Evolutionary conservation across 2,888 invertebrate genomes (phyloP).

Genomic region (Dryomyza anilis): DNA sequence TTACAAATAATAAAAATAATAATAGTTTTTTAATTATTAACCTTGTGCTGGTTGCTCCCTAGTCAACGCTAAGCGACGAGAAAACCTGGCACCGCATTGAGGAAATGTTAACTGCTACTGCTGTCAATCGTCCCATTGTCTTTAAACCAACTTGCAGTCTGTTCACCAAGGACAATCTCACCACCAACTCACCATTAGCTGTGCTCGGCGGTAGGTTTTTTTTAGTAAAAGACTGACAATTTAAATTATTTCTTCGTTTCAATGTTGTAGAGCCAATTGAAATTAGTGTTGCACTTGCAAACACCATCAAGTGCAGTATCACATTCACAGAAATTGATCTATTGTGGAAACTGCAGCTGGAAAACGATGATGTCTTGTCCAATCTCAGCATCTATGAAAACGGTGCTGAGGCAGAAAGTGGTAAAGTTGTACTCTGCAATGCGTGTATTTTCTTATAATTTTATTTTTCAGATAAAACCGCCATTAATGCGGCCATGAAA

Average conservation of each 20-base stretch:
- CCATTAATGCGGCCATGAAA: constrained; percentile 53
- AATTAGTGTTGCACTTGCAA: constrained; percentile 64
- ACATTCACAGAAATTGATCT: constrained; percentile 56
- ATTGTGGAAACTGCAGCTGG: constrained; percentile 58
- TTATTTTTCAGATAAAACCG: constrained; percentile 47
- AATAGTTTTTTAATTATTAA: neutral
- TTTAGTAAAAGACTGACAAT: constrained; percentile 29
- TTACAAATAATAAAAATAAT: neutral
- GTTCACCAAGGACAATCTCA: constrained; percentile 72
- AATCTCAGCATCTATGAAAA: constrained; percentile 59
- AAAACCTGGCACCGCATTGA: constrained; percentile 75
- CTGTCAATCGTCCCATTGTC: constrained; percentile 71
- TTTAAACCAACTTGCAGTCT: constrained; percentile 80
- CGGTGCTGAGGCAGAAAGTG: constrained; percentile 44
- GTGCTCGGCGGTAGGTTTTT: constrained; percentile 69
- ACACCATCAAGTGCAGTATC: constrained; percentile 68
- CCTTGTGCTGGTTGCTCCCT: too few species aligned
- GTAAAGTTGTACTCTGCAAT: too few species aligned
- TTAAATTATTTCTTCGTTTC: constrained; percentile 1
- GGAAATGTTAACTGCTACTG: constrained; percentile 75
- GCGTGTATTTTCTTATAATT: too few species aligned
- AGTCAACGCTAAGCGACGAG: constrained; percentile 60
- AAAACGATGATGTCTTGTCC: constrained; percentile 58
- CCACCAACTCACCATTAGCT: constrained; percentile 70
- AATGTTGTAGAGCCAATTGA: constrained; percentile 75